A percentile compares a stretch with the other conserved stretches of the same genome.
phyloP scores from a whole-genome alignment of 2,113 vertebrate genomes.

The Numenius arquata region DNA sequence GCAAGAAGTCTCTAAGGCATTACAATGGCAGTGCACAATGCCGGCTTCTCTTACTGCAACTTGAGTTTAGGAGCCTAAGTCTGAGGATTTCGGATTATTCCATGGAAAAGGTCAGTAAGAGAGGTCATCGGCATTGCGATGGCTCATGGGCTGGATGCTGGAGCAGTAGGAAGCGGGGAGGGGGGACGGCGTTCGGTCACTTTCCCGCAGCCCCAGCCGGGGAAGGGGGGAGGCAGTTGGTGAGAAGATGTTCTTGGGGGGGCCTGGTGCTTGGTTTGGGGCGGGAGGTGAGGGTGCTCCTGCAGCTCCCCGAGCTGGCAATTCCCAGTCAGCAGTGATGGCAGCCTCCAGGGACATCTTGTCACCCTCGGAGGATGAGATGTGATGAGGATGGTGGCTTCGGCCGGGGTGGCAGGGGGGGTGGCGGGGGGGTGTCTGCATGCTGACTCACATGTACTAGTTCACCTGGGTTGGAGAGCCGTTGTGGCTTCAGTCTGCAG shows the following conservation, averaged over 20 bases:
- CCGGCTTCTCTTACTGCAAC: constrained; percentile 50
- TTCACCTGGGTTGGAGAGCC: constrained; percentile 69
- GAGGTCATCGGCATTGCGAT: neutral
- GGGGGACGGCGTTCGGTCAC: neutral
- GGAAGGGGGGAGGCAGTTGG: neutral
- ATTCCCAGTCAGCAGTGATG: neutral
- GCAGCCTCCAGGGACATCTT: constrained; percentile 48
- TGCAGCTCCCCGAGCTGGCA: neutral
- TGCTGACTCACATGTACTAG: constrained; percentile 74
- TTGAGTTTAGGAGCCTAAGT: neutral
- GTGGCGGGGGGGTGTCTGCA: constrained; percentile 61
- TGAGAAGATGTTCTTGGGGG: constrained; percentile 47
- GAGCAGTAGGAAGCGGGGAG: neutral
- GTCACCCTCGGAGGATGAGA: constrained; percentile 42
- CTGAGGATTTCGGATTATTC: neutral
- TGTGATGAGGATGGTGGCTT: constrained; percentile 56
- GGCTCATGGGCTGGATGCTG: constrained; percentile 37
- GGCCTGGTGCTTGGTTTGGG: neutral
- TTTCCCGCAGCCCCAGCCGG: neutral
- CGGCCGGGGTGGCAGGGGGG: constrained; percentile 36
- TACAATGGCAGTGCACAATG: neutral
- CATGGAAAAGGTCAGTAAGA: constrained; percentile 22
- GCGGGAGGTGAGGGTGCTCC: neutral
- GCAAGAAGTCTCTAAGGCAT: neutral
- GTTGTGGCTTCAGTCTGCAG: constrained; percentile 70